These are phyloP conservation scores for Gnathochromis pfefferi DNA, from an alignment of 2,113 vertebrate species.

Conservation along the genomic window DNA sequence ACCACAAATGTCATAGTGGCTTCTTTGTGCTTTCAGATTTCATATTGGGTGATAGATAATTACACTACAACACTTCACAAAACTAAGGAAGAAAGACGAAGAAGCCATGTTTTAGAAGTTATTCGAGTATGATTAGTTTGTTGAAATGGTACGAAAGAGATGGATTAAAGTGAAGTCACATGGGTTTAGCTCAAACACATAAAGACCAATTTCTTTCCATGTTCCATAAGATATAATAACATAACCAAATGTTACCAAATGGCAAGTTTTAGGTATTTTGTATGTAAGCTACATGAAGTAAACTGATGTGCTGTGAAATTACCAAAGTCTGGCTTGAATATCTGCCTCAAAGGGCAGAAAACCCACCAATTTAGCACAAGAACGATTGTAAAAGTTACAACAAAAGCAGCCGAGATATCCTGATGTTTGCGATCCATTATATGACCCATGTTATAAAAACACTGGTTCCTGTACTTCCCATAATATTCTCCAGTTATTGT, in stretches of 20 bases:
- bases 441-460: not conserved
- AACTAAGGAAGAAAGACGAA: rapidly evolving
- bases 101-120: not conserved
- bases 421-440: not conserved
- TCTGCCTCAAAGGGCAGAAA: not conserved
- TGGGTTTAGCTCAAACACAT: not conserved
- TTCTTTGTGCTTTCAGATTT: not conserved
- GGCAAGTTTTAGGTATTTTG: not conserved
- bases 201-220: not conserved
- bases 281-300: not conserved
- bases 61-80: not conserved
- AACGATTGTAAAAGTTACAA: not conserved
- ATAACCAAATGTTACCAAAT: not conserved
- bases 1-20: not conserved
- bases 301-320: rapidly evolving
- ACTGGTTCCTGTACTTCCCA: not conserved
- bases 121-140: not conserved
- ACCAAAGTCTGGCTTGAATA: not conserved
- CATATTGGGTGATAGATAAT: not conserved
- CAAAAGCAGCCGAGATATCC: not conserved
- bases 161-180: not conserved
- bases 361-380: not conserved
- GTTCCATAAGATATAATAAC: not conserved
- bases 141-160: not conserved
- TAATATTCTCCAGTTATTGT: not conserved